Conservation (phyloP, 2,113 vertebrate species). For the Copsychus sechellarum region DNA sequence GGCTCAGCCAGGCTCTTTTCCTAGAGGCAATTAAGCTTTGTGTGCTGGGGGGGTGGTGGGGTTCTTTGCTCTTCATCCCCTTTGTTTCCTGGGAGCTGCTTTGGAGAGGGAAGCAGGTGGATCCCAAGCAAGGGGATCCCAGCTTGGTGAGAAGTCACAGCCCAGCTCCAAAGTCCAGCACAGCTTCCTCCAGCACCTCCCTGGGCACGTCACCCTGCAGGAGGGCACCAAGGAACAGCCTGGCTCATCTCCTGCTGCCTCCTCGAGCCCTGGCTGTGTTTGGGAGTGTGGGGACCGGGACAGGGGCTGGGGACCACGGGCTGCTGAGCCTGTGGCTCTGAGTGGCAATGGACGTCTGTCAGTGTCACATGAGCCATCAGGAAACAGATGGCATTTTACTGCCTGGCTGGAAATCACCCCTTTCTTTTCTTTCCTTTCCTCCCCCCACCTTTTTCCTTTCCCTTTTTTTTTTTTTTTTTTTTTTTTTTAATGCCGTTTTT, state of each 20-base stretch:
- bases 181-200: background rate
- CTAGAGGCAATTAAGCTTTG: background rate
- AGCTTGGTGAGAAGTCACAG: background rate
- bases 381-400: constrained; percentile 72
- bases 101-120: constrained; percentile 14
- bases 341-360: constrained; percentile 31
- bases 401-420: constrained; percentile 31
- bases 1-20: background rate
- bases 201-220: accelerated
- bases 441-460: background rate
- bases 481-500: background rate
- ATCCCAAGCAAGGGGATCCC: background rate
- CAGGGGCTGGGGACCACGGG: background rate
- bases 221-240: background rate
- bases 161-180: background rate
- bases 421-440: background rate
- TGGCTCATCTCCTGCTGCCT: background rate
- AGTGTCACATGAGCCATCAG: constrained; percentile 12
- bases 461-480: background rate
- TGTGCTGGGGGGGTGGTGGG: background rate
- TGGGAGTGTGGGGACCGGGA: accelerated
- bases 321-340: background rate
- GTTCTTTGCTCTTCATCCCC: constrained; percentile 20
- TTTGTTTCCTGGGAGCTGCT: constrained; percentile 4
- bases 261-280: background rate